Evolutionary conservation across 2,113 vertebrate genomes (phyloP).

Genomic region (Carollia perspicillata): DNA sequence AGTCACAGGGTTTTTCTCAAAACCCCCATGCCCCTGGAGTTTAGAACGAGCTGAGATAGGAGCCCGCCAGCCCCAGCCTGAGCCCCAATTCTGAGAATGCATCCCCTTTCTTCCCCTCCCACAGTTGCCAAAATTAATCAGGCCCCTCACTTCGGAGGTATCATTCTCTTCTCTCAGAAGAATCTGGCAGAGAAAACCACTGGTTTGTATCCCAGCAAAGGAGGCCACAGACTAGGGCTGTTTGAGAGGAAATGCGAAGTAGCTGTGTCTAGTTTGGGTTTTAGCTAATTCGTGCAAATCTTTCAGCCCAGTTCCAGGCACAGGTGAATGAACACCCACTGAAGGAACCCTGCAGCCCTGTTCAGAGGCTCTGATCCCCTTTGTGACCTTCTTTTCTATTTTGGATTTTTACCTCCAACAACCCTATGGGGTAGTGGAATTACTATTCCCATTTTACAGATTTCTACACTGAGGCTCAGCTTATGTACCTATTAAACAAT

Average conservation of each 20-base stretch:
- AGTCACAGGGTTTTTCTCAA: constrained; percentile 34
- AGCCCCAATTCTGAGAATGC: constrained; percentile 13
- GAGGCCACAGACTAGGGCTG: not conserved
- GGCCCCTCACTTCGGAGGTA: not conserved
- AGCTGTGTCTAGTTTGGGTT: not conserved
- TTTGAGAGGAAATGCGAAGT: not conserved
- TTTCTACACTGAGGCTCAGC: not conserved
- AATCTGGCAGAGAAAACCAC: constrained; percentile 9
- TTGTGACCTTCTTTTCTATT: not conserved
- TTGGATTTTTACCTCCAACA: not conserved
- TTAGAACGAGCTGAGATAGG: constrained; percentile 1
- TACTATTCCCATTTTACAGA: not conserved
- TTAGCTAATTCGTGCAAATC: not conserved
- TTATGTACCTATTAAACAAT: not conserved
- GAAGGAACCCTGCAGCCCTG: not conserved
- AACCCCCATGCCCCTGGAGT: not conserved
- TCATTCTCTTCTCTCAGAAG: not conserved
- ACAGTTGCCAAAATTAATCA: constrained; percentile 34
- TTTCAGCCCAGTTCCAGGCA: not conserved
- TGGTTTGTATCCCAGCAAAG: not conserved
- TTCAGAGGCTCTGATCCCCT: not conserved
- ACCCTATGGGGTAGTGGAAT: not conserved
- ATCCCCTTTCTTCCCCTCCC: not conserved
- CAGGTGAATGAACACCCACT: not conserved
- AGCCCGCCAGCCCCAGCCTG: not conserved